Percentiles rank a stretch among this genome's conserved stretches.
phyloP scores from a whole-genome alignment of 2,113 vertebrate genomes.

The Chrysochloris asiatica region DNA sequence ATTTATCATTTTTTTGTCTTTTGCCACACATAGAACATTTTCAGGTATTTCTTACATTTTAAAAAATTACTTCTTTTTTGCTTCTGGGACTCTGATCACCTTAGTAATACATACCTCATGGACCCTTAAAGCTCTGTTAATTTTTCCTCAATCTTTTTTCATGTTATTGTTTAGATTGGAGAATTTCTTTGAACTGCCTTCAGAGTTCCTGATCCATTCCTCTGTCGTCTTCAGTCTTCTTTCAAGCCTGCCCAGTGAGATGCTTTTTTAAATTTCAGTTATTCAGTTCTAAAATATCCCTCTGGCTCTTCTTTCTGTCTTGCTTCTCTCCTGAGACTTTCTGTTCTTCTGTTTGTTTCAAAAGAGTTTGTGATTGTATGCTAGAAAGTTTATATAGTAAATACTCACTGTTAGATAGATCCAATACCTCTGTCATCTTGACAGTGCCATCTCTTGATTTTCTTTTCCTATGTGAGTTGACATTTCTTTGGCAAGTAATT shows the following conservation, averaged over 20 bases:
- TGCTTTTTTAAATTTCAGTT: neutral
- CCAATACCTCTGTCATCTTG: neutral
- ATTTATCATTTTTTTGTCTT: neutral
- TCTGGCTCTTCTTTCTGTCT: neutral
- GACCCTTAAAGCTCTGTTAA: neutral
- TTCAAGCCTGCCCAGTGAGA: neutral
- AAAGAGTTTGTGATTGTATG: neutral
- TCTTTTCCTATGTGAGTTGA: neutral
- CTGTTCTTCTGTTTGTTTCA: neutral
- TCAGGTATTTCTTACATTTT: neutral
- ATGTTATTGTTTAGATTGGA: neutral
- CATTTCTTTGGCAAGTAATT: constrained; percentile 25
- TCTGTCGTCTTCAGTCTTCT: neutral
- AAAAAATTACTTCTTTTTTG: neutral
- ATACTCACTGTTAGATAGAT: neutral
- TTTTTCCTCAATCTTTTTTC: neutral
- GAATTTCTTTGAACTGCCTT: neutral
- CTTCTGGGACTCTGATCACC: neutral
- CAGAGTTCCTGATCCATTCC: neutral
- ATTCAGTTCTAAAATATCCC: neutral
- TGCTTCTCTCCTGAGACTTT: neutral
- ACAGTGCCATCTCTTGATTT: neutral
- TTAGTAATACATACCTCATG: neutral
- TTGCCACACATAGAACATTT: neutral
- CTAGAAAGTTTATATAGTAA: neutral